Evolutionary conservation across 2,888 invertebrate genomes (phyloP).

Genomic region (Plutella xylostella): DNA sequence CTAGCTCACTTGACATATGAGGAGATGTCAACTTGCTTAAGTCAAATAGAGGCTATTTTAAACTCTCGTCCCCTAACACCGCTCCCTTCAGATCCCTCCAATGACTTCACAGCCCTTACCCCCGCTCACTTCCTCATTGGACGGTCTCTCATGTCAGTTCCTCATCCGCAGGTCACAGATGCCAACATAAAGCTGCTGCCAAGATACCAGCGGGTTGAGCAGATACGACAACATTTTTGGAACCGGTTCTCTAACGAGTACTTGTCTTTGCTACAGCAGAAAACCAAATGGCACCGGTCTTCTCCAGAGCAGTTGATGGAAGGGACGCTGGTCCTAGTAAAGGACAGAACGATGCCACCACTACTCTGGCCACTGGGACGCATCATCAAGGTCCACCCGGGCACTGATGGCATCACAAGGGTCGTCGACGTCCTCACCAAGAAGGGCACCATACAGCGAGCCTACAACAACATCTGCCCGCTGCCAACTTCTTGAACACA

Average conservation of each 20-base stretch:
- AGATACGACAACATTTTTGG: slow-evolving; percentile 15
- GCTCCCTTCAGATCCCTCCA: too few species aligned
- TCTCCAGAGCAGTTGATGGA: slow-evolving; percentile 5
- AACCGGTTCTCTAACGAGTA: slow-evolving; percentile 12
- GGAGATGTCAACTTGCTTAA: too few species aligned
- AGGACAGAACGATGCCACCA: slow-evolving; percentile 14
- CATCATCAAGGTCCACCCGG: slow-evolving; percentile 6
- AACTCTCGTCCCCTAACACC: slow-evolving; percentile 6
- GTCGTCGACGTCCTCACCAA: too few species aligned
- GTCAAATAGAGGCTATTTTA: slow-evolving; percentile 6
- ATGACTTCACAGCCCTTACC: slow-evolving; percentile 11
- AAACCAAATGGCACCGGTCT: slow-evolving; percentile 9
- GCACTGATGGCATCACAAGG: too few species aligned
- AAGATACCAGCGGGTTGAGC: slow-evolving; percentile 12
- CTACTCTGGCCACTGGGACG: slow-evolving; percentile 16
- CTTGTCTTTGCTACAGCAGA: slow-evolving; percentile 11
- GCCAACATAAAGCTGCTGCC: slow-evolving; percentile 8
- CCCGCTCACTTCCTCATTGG: slow-evolving; percentile 16
- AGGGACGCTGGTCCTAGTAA: slow-evolving; percentile 15
- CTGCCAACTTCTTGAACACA: too few species aligned
- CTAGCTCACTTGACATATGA: slow-evolving; percentile 9
- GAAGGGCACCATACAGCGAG: too few species aligned
- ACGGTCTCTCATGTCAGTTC: slow-evolving; percentile 14
- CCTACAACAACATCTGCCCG: too few species aligned
- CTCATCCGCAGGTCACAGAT: slow-evolving; percentile 13